Evolutionary conservation across 2,888 invertebrate genomes (phyloP).

Genomic region (Dione vanillae): DNA sequence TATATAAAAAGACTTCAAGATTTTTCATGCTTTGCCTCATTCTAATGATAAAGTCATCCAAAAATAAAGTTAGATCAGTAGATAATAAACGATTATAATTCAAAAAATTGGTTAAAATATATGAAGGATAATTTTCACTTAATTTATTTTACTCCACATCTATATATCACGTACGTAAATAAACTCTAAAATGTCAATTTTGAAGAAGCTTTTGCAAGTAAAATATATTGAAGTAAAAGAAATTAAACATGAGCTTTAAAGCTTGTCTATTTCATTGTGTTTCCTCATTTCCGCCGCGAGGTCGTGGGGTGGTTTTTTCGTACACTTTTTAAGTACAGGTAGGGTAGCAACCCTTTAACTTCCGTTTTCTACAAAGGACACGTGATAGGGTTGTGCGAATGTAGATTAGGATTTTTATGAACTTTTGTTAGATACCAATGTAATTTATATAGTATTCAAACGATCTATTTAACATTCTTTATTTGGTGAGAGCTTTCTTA

Average conservation of each 20-base stretch:
- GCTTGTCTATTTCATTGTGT: constrained; percentile 33
- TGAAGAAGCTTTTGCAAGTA: not conserved
- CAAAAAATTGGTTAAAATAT: no score
- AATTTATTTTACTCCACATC: no score
- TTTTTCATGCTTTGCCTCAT: no score
- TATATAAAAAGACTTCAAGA: no score
- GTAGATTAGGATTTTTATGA: constrained; percentile 49
- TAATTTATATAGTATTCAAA: constrained; percentile 1
- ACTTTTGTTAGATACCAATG: constrained; percentile 8
- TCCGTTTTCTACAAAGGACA: constrained; percentile 65
- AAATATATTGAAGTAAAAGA: constrained; percentile 20
- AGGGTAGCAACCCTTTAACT: constrained; percentile 70
- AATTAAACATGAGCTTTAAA: constrained; percentile 28
- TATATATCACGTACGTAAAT: not conserved
- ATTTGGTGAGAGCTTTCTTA: constrained; percentile 7
- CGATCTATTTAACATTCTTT: not conserved
- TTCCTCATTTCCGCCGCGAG: constrained; percentile 34
- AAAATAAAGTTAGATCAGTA: no score
- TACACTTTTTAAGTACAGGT: constrained; percentile 68
- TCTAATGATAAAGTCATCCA: no score
- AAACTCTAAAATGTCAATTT: not conserved
- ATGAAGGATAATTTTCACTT: no score
- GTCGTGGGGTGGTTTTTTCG: constrained; percentile 48
- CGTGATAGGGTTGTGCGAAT: constrained; percentile 61
- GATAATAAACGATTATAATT: no score